phyloP scores from a whole-genome alignment of 2,888 invertebrate species.

The Kryphioiulus occultus region DNA sequence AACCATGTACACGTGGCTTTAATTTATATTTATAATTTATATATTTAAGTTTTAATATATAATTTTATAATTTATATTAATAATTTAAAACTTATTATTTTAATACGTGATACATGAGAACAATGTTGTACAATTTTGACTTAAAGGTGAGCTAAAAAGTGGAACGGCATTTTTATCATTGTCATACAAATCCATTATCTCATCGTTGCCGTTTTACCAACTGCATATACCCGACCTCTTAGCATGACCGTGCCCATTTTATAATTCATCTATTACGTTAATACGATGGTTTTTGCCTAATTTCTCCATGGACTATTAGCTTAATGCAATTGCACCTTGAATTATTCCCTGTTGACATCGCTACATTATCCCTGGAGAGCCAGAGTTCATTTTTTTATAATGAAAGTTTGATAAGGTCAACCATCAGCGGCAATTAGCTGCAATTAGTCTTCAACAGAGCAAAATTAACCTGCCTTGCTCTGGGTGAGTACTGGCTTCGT shows the following conservation, averaged over 20 bases:
- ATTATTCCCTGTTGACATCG: background rate
- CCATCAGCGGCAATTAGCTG: background rate
- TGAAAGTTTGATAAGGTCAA: background rate
- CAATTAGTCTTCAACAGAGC: background rate
- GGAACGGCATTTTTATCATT: no score
- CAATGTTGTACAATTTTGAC: no score
- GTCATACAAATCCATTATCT: no score
- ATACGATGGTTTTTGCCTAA: background rate
- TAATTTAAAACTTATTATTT: no score
- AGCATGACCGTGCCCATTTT: background rate
- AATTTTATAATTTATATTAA: no score
- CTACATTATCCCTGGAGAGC: background rate
- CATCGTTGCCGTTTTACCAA: no score
- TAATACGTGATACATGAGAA: no score
- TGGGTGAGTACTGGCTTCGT: background rate
- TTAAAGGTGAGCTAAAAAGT: no score
- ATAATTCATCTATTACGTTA: background rate
- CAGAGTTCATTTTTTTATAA: background rate
- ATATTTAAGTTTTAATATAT: no score
- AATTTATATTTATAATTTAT: no score
- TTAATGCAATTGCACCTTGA: conserved; percentile 6
- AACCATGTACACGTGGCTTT: no score
- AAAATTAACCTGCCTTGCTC: background rate
- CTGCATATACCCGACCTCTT: background rate
- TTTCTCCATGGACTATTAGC: background rate